A percentile compares a stretch with the other conserved stretches of the same genome.
Evolutionary conservation across 2,113 vertebrate species (phyloP).

Genomic region (Oryzias melastigma): DNA sequence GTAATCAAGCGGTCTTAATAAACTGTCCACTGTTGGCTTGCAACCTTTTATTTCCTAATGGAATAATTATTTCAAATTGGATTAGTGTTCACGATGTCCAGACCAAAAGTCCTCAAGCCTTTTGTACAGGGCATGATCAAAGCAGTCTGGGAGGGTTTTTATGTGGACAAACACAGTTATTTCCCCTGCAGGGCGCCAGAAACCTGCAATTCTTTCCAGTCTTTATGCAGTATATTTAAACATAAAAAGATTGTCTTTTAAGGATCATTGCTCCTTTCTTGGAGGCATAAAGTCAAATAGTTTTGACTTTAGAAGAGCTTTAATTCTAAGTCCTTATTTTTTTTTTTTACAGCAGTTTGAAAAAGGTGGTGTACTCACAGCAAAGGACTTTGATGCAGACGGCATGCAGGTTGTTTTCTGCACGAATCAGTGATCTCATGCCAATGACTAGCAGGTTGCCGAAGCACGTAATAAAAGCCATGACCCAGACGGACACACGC

Average conservation of each 20-base stretch:
- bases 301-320: too few species aligned
- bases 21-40: background rate
- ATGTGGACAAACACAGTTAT: too few species aligned
- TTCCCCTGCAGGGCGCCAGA: too few species aligned
- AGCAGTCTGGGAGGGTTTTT: background rate
- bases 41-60: background rate
- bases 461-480: slow-evolving; percentile 84
- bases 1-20: background rate
- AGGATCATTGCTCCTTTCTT: too few species aligned
- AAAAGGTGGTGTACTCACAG: slow-evolving; percentile 67
- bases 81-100: background rate
- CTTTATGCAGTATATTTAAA: too few species aligned
- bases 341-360: background rate
- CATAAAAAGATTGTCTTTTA: too few species aligned
- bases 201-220: too few species aligned
- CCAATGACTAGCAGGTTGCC: slow-evolving; percentile 86
- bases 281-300: too few species aligned
- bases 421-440: slow-evolving; percentile 83
- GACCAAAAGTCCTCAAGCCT: background rate
- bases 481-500: slow-evolving; percentile 85
- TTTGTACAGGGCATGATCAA: background rate
- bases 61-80: slow-evolving; percentile 10
- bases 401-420: slow-evolving; percentile 83
- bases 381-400: slow-evolving; percentile 87
- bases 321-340: too few species aligned